Conservation (phyloP, 2,113 vertebrate genomes). For the Syngnathoides biaculeatus region DNA sequence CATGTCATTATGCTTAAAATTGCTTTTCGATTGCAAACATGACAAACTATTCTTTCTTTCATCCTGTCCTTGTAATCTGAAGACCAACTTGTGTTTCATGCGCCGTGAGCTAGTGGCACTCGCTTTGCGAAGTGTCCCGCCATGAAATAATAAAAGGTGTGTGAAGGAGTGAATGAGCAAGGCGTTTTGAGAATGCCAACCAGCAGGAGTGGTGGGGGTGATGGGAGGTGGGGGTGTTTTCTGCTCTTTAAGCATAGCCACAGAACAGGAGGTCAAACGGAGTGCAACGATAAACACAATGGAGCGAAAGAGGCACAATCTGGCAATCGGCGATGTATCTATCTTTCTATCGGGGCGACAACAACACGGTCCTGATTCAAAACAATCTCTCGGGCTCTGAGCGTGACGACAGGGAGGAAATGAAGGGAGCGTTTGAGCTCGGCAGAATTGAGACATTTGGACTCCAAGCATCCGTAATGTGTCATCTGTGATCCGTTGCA, state of each 20-base stretch:
- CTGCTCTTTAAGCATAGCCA: conserved; percentile 16
- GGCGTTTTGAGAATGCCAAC: conserved; percentile 12
- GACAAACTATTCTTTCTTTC: background rate
- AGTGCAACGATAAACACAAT: conserved; percentile 44
- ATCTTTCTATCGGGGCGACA: conserved; percentile 26
- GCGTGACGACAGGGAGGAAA: background rate
- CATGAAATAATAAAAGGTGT: conserved; percentile 1
- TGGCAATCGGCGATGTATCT: conserved; percentile 21
- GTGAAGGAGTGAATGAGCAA: conserved; percentile 6
- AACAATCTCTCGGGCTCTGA: conserved; percentile 34
- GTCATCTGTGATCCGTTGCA: conserved; percentile 35
- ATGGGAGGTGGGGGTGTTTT: background rate
- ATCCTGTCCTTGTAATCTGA: background rate
- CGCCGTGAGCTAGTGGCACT: background rate
- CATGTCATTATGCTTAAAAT: background rate
- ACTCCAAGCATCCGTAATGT: conserved; percentile 8
- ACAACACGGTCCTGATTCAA: conserved; percentile 35
- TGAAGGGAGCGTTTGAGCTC: conserved; percentile 20
- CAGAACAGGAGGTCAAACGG: conserved; percentile 41
- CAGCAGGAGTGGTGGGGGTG: background rate
- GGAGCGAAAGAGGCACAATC: conserved; percentile 13
- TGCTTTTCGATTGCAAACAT: background rate
- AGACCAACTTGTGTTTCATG: background rate
- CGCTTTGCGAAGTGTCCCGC: background rate
- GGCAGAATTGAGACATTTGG: conserved; percentile 8